Evolutionary conservation across 2,888 invertebrate genomes (phyloP).

Genomic region (Ptilodon capucinus): DNA sequence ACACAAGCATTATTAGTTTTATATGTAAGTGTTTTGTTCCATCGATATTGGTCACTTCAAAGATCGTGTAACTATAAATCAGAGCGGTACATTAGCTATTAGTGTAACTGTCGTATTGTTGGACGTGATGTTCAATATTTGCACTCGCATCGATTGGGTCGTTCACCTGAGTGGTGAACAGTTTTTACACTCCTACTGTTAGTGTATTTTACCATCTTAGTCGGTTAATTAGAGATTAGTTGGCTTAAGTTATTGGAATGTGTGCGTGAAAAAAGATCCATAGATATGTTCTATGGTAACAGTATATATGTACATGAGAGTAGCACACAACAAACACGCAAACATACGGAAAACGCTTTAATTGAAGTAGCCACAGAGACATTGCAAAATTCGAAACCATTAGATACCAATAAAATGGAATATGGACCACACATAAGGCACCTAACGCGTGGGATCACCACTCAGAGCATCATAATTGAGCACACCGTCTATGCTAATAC

Average conservation of each 20-base stretch:
- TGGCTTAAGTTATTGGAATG: not conserved
- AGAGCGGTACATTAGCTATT: constrained; percentile 4
- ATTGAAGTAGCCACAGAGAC: not conserved
- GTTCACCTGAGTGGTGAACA: constrained; percentile 43
- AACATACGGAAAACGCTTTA: not conserved
- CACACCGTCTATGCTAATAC: constrained; percentile 59
- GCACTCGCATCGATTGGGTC: constrained; percentile 38
- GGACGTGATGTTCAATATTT: constrained; percentile 37
- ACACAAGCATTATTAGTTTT: too few species aligned
- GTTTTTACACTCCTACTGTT: constrained; percentile 10
- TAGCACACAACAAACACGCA: too few species aligned
- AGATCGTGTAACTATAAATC: not conserved
- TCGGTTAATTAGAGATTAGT: constrained; percentile 4
- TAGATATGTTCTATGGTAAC: too few species aligned
- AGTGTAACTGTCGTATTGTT: constrained; percentile 28
- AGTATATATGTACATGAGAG: too few species aligned
- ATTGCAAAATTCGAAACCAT: not conserved
- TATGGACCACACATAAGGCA: constrained; percentile 35
- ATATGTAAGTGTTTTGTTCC: too few species aligned
- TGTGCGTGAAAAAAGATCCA: too few species aligned
- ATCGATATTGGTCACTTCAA: too few species aligned
- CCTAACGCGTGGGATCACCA: constrained; percentile 44
- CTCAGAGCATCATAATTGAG: constrained; percentile 58
- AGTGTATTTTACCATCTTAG: not conserved
- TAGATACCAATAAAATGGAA: constrained; percentile 24